Evolutionary conservation across 2,113 vertebrate genomes (phyloP).

Genomic region (Osmerus mordax): DNA sequence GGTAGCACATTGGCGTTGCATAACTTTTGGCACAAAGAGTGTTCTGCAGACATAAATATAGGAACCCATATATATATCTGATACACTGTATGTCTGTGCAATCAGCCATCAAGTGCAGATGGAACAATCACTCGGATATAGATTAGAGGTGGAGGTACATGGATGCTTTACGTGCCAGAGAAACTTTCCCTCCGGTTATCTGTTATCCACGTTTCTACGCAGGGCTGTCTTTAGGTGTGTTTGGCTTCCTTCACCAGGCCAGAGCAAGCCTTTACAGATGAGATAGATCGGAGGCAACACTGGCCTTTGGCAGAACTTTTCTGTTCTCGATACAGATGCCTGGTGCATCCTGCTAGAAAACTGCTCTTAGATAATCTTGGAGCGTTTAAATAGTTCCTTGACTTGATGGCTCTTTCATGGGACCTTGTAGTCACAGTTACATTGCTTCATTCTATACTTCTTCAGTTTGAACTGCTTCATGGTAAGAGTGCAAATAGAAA

Average conservation of each 20-base stretch:
- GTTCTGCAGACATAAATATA: not conserved
- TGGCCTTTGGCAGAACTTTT: not conserved
- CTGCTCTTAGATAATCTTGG: too few relatives aligned
- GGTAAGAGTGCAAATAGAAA: too few relatives aligned
- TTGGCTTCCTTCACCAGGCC: slow-evolving; percentile 14
- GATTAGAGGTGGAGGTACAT: slow-evolving; percentile 38
- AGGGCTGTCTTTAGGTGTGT: slow-evolving; percentile 10
- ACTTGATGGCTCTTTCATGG: too few relatives aligned
- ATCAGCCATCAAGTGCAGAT: slow-evolving; percentile 28
- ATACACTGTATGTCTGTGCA: not conserved
- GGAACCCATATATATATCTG: not conserved
- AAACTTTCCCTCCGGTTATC: slow-evolving; percentile 22
- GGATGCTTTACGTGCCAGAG: slow-evolving; percentile 40
- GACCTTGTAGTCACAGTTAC: too few relatives aligned
- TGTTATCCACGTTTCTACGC: slow-evolving; percentile 13
- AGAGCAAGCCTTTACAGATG: slow-evolving; percentile 16
- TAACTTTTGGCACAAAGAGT: too few relatives aligned
- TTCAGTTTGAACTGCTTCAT: too few relatives aligned
- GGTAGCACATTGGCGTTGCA: too few relatives aligned
- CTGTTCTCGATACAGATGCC: not conserved
- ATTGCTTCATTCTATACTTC: too few relatives aligned
- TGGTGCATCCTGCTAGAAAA: not conserved
- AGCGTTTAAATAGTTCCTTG: too few relatives aligned
- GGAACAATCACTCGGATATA: slow-evolving; percentile 48
- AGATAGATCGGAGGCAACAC: not conserved